Percentiles rank a stretch among this genome's conserved stretches.
Evolutionary conservation across 2,888 invertebrate genomes (phyloP).

Genomic region (Machimus atricapillus): DNA sequence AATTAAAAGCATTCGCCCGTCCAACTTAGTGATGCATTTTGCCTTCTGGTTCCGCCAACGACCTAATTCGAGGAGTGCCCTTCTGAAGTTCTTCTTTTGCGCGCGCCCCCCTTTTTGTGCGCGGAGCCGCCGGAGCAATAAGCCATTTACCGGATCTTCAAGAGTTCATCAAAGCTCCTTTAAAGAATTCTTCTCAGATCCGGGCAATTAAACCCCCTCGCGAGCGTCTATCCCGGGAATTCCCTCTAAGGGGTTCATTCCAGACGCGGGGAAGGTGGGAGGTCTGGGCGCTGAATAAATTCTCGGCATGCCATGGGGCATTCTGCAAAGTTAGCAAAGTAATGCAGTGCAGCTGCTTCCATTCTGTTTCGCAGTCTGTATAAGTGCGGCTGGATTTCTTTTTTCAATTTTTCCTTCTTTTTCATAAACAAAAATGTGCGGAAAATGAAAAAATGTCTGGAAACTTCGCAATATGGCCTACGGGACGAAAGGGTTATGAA

Average conservation of each 20-base stretch:
- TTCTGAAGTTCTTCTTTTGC: not conserved
- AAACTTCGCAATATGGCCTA: not conserved
- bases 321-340: not conserved
- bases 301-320: not conserved
- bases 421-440: not conserved
- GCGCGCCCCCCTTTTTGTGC: not conserved
- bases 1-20: not conserved
- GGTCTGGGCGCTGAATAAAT: not conserved
- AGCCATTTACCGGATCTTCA: not conserved
- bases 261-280: not conserved
- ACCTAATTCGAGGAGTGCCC: not conserved
- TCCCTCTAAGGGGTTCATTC: not conserved
- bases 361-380: not conserved
- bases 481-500: not conserved
- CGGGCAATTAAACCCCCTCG: not conserved
- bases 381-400: not conserved
- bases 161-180: not conserved
- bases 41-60: not conserved
- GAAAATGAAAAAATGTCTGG: not conserved
- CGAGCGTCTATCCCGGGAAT: not conserved
- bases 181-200: not conserved
- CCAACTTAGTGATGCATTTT: not conserved
- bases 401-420: not conserved
- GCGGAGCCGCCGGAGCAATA: not conserved
- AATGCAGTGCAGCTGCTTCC: not conserved